Conservation (phyloP, 2,888 invertebrate species). For the Pristionchus entomophagus region DNA sequence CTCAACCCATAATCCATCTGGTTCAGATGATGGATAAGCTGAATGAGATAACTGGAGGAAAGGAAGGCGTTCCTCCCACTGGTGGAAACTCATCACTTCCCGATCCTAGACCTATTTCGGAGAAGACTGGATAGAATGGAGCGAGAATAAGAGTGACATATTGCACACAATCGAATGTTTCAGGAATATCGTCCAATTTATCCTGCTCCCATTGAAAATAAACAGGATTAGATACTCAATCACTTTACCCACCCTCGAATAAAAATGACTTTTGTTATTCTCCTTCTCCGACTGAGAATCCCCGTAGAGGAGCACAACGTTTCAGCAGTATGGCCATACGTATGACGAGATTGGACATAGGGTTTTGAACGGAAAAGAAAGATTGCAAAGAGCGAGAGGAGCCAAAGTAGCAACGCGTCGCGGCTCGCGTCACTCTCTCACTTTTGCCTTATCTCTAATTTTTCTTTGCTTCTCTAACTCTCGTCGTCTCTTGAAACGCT, state of each 20-base stretch:
- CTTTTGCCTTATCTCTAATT: too few species aligned
- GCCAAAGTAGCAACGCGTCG: too few species aligned
- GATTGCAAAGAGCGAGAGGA: too few species aligned
- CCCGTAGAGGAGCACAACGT: too few species aligned
- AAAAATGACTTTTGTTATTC: background rate
- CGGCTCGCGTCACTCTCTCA: too few species aligned
- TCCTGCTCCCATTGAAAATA: conserved; percentile 15
- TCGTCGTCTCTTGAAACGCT: too few species aligned
- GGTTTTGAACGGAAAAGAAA: too few species aligned
- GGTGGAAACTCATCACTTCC: background rate
- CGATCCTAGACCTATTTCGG: background rate
- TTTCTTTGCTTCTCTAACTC: too few species aligned
- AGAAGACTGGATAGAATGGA: conserved; percentile 18
- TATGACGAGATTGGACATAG: too few species aligned
- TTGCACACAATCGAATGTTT: background rate
- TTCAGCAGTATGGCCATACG: too few species aligned
- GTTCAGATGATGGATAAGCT: conserved; percentile 34
- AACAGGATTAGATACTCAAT: background rate
- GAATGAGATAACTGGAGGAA: conserved; percentile 21
- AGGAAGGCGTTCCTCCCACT: background rate
- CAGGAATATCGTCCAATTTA: background rate
- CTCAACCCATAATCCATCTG: background rate
- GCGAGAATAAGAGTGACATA: background rate
- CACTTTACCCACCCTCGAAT: background rate
- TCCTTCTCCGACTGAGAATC: conserved; percentile 36